Base-by-base conservation (phyloP, 2,888 invertebrate genomes). In the Dexiosoma caninum region DNA sequence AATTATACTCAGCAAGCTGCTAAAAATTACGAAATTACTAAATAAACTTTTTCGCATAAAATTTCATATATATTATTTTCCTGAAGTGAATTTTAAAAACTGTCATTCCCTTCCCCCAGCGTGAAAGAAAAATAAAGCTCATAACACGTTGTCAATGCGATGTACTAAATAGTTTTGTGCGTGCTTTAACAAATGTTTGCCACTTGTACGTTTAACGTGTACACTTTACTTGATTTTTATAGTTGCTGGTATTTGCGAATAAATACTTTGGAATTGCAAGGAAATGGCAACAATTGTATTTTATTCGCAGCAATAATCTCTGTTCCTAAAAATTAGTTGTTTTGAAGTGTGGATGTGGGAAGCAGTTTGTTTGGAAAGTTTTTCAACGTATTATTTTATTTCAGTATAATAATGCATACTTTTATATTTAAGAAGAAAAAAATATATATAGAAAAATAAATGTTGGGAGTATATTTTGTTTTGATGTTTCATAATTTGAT, bases 261-360 rank as follows among this genome's bases (percentile, higher is more conserved):
- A 64, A 55, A 12, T n/a, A n/a, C n/a, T 70, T 40, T 12, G 30
- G 40, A 19, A 23, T 14, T 21, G 35, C 35, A 62, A 30, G 55
- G 70, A 71, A 76, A 70, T 53, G 40, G 42, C 42, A 80, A 80
- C 75, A 80, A 76, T 60, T 80, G 76, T 19, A 14, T 46, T 80
- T 70, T 76, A 80, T 76, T 76, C 66, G 66, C 21, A 70, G 37
- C 59, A 70, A 40, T 37, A n/a, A n/a, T 42, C 19, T 64, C 57
- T 66, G 44, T 64, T 59, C 44, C 16, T 42, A 14, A 53, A 57
- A 40, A 44, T 40, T 23, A 49, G 57, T 59, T 75, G 30, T 27
- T 40, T 42, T 14, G 30, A 51, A 72, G 35, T 44, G 9, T 35
- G 7, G 9, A 14, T 4, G 49, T 37, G 53, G 23, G 10, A 27